Evolutionary conservation across 2,797 vertebrate species (phyloP).

Genomic region (Vultur gryphus): DNA sequence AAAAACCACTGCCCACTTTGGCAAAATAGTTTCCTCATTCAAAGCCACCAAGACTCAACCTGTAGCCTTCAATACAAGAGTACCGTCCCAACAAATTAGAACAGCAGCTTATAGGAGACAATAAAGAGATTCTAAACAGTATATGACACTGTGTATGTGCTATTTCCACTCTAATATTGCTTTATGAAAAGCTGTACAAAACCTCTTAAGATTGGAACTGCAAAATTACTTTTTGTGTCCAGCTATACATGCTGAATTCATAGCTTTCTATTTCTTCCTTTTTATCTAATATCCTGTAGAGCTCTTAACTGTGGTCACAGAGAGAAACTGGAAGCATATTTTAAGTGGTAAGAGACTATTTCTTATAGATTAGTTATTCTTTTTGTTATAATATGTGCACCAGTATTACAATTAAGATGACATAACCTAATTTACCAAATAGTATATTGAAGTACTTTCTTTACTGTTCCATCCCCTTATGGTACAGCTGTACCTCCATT

Average conservation of each 20-base stretch:
- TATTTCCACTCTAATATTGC: not conserved
- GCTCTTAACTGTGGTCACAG: not conserved
- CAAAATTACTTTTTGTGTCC: not conserved
- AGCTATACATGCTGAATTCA: not conserved
- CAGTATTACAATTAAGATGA: not conserved
- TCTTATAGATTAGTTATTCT: not conserved
- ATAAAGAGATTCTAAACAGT: not conserved
- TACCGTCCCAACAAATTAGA: not conserved
- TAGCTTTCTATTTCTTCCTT: not conserved
- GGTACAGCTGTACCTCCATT: not conserved
- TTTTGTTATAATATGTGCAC: not conserved
- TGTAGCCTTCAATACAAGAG: not conserved
- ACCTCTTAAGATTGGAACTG: not conserved
- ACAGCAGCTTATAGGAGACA: not conserved
- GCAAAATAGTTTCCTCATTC: not conserved
- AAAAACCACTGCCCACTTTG: not conserved
- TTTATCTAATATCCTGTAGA: not conserved
- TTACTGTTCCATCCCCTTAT: not conserved
- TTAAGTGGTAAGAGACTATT: not conserved
- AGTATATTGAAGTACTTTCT: not conserved
- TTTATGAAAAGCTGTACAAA: slow-evolving; percentile 12
- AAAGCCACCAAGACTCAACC: not conserved
- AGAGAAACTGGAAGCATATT: not conserved
- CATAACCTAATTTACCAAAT: not conserved
- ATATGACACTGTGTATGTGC: not conserved